Evolutionary conservation across 1,140 invertebrate species (phyloP).

Genomic region (Leptoteleia sp.): DNA sequence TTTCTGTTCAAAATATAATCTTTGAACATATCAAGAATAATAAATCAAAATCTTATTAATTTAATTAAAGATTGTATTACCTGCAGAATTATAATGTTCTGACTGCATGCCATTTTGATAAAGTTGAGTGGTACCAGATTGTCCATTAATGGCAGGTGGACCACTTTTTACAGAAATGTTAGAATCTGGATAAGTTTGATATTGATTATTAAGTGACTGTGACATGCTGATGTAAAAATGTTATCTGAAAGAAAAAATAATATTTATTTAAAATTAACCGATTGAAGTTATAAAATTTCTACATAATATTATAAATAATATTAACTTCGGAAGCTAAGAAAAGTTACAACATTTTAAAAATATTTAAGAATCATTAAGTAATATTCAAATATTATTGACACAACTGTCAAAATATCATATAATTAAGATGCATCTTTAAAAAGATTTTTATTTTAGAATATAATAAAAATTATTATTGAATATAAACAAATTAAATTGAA

Average conservation of each 20-base stretch:
- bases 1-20: too few species aligned
- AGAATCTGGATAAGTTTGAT: slow-evolving; percentile 68
- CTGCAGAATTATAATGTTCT: slow-evolving; percentile 71
- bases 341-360: too few species aligned
- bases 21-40: background rate
- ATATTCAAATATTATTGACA: slow-evolving; percentile 1
- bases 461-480: too few species aligned
- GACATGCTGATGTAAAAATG: slow-evolving; percentile 69
- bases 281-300: too few species aligned
- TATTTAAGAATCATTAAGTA: background rate
- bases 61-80: too few species aligned
- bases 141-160: slow-evolving; percentile 71
- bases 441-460: too few species aligned
- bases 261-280: too few species aligned
- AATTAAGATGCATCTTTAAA: background rate
- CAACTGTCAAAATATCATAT: slow-evolving; percentile 1
- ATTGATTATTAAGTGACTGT: slow-evolving; percentile 73
- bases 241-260: slow-evolving; percentile 61
- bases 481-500: too few species aligned
- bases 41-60: too few species aligned
- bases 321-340: too few species aligned
- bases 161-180: slow-evolving; percentile 70
- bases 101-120: slow-evolving; percentile 76
- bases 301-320: too few species aligned
- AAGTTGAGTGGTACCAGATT: slow-evolving; percentile 65